Evolutionary conservation across 2,797 vertebrate species (phyloP).

Genomic region (Pseudomugil gertrudae): DNA sequence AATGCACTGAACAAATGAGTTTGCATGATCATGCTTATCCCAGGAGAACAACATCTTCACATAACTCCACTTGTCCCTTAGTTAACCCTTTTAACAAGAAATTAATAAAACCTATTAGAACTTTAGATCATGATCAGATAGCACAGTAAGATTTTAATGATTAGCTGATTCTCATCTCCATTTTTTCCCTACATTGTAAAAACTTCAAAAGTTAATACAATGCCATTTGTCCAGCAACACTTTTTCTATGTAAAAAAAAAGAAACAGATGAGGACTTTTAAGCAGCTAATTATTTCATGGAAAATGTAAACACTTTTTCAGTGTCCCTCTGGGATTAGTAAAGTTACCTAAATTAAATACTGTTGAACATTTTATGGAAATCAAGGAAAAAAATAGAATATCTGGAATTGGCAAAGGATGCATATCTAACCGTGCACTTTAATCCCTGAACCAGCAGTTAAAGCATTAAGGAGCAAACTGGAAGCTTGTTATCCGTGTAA

Average conservation of each 20-base stretch:
- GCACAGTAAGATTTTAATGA: background rate
- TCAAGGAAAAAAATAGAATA: background rate
- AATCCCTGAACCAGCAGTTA: constrained; percentile 17
- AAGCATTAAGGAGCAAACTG: constrained; percentile 21
- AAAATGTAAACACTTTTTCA: too few species aligned
- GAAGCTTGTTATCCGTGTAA: constrained; percentile 2
- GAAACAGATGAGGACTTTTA: too few species aligned
- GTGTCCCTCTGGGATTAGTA: too few species aligned
- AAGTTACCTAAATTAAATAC: too few species aligned
- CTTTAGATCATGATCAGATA: background rate
- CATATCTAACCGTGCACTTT: constrained; percentile 8
- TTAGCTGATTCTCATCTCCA: too few species aligned
- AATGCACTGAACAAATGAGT: background rate
- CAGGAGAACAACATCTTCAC: background rate
- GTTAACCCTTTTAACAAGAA: background rate
- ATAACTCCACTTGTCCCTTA: too few species aligned
- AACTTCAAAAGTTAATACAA: too few species aligned
- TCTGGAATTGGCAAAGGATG: constrained; percentile 9
- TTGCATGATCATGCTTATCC: background rate
- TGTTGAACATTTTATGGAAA: background rate
- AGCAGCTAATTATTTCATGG: too few species aligned
- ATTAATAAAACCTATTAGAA: background rate
- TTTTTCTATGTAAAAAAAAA: background rate
- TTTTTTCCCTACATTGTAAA: background rate
- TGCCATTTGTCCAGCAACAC: background rate